Percentiles rank a stretch among this genome's conserved stretches.
Conservation (phyloP, 2,888 invertebrate genomes). For the Trichacis sp. region DNA sequence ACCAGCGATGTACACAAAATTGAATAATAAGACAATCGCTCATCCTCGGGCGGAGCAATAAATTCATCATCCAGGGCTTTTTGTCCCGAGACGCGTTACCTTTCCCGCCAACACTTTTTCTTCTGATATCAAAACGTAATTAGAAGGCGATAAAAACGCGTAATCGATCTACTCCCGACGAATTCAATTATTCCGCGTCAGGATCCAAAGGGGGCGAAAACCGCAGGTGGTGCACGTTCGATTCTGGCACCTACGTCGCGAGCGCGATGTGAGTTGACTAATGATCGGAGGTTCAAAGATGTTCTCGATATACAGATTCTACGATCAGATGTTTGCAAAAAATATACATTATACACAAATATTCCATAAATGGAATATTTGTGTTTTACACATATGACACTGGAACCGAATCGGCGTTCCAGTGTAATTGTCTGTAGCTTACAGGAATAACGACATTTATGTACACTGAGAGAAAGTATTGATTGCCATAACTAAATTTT, state of each 20-base stretch:
- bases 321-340: too few relatives aligned
- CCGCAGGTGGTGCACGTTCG: constrained; percentile 17
- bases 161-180: neutral
- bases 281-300: constrained; percentile 56
- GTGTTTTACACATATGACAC: too few relatives aligned
- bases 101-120: too few relatives aligned
- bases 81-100: neutral
- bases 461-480: too few relatives aligned
- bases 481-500: too few relatives aligned
- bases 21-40: constrained; percentile 18
- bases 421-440: too few relatives aligned
- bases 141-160: neutral
- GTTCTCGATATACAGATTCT: too few relatives aligned
- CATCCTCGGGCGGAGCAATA: neutral
- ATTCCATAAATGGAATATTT: too few relatives aligned
- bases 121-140: neutral
- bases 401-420: too few relatives aligned
- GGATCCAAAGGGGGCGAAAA: neutral
- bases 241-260: constrained; percentile 16
- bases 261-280: constrained; percentile 50
- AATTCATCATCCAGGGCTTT: constrained; percentile 2
- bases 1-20: constrained; percentile 4
- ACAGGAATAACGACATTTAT: too few relatives aligned
- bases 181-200: neutral
- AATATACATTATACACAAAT: too few relatives aligned